A percentile compares a stretch with the other conserved stretches of the same genome.
phyloP scores from a whole-genome alignment of 2,888 invertebrate genomes.

The Netelia melanura region DNA sequence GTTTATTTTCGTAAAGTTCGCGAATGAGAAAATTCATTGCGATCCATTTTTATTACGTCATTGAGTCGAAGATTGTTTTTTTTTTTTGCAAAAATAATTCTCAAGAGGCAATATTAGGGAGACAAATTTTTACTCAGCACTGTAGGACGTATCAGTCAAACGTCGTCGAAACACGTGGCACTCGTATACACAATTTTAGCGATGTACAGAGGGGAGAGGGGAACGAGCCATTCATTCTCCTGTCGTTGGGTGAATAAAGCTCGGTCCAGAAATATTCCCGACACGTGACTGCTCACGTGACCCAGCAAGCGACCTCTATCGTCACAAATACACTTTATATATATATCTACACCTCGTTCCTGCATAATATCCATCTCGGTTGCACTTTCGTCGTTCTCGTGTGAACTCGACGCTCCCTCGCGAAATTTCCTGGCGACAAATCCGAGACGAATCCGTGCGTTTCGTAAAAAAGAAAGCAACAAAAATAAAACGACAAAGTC shows the following conservation, averaged over 20 bases:
- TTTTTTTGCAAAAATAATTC: background rate
- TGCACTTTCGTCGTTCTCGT: constrained; percentile 23
- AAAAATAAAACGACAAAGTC: constrained; percentile 37
- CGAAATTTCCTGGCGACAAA: constrained; percentile 33
- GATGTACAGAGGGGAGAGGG: background rate
- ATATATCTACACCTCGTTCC: background rate
- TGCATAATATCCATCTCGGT: constrained; percentile 22
- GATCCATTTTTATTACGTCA: too few species aligned
- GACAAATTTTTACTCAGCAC: constrained; percentile 76
- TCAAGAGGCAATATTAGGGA: constrained; percentile 75
- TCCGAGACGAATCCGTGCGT: constrained; percentile 57
- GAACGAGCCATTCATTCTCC: constrained; percentile 80
- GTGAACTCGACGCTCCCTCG: constrained; percentile 47
- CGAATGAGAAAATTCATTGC: too few species aligned
- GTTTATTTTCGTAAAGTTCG: background rate
- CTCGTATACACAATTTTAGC: constrained; percentile 8
- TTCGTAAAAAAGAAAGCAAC: constrained; percentile 12
- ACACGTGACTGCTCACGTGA: constrained; percentile 75
- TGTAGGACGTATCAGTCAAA: constrained; percentile 80
- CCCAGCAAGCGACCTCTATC: constrained; percentile 57
- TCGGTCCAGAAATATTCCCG: constrained; percentile 80
- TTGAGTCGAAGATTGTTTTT: too few species aligned
- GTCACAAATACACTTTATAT: constrained; percentile 1
- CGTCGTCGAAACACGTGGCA: constrained; percentile 80
- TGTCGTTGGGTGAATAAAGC: constrained; percentile 84